Conservation (phyloP, 2,888 invertebrate species). For the Linyphia triangularis region DNA sequence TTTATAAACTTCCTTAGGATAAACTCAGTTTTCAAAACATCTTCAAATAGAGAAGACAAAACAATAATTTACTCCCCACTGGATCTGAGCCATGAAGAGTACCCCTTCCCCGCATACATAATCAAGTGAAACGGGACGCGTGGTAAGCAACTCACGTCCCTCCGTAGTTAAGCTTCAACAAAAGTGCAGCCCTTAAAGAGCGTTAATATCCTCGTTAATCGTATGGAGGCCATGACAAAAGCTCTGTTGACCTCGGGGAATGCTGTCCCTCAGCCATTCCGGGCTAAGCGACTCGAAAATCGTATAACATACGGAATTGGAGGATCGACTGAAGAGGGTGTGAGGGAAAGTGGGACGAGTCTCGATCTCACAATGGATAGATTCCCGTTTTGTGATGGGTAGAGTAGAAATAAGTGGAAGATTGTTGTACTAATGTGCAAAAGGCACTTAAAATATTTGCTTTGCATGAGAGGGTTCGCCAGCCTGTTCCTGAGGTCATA, state of each 20-base stretch:
- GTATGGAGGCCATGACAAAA: constrained; percentile 45
- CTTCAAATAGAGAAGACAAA: too few species aligned
- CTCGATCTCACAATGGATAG: too few species aligned
- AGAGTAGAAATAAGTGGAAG: background rate
- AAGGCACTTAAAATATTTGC: background rate
- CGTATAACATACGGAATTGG: constrained; percentile 12
- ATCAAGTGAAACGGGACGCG: constrained; percentile 17
- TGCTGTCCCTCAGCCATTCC: background rate
- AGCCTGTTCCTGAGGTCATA: too few species aligned
- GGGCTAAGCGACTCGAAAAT: constrained; percentile 32
- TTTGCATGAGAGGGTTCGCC: too few species aligned
- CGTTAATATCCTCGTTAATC: constrained; percentile 62
- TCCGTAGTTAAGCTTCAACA: constrained; percentile 26
- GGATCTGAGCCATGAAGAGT: background rate
- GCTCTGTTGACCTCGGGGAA: constrained; percentile 50
- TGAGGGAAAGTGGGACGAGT: background rate
- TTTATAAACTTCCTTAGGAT: too few species aligned
- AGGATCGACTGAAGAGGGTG: background rate
- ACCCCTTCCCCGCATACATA: background rate
- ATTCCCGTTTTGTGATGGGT: too few species aligned
- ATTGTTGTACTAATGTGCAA: background rate
- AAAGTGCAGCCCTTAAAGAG: constrained; percentile 48
- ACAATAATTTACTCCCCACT: constrained; percentile 3
- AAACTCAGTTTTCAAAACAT: too few species aligned
- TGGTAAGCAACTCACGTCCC: constrained; percentile 42